phyloP scores from a whole-genome alignment of 2,113 vertebrate genomes.

The Ptychochromis oligacanthus region DNA sequence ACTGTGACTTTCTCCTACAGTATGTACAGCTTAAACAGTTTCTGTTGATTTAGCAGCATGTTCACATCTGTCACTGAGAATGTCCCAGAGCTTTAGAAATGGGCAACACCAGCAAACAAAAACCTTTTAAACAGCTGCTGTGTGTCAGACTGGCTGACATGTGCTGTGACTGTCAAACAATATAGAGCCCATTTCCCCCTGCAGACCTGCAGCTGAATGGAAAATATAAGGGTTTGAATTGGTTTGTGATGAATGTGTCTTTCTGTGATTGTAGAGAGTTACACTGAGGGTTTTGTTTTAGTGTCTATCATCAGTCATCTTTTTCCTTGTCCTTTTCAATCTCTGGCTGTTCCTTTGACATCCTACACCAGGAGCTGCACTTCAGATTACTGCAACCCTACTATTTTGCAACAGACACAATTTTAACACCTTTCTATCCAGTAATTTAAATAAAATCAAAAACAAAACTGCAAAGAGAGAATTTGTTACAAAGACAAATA shows the following conservation, averaged over 20 bases:
- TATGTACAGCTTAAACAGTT: background rate
- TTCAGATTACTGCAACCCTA: background rate
- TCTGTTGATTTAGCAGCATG: conserved; percentile 43
- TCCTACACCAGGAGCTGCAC: background rate
- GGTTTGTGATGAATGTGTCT: conserved; percentile 19
- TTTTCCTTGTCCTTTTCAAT: conserved; percentile 8
- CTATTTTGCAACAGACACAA: background rate
- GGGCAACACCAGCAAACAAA: conserved; percentile 55
- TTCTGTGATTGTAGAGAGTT: conserved; percentile 5
- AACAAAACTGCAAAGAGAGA: background rate
- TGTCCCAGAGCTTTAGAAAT: conserved; percentile 32
- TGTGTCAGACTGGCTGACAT: conserved; percentile 57
- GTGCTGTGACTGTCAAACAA: conserved; percentile 51
- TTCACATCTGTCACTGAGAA: conserved; percentile 29
- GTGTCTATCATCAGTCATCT: conserved; percentile 17
- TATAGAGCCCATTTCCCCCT: background rate
- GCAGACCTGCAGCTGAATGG: conserved; percentile 15
- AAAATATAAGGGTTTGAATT: conserved; percentile 13
- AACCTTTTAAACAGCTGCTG: conserved; percentile 62
- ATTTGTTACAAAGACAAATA: background rate
- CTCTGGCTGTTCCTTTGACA: background rate
- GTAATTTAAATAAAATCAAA: background rate
- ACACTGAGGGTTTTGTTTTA: conserved; percentile 9
- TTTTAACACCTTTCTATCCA: background rate
- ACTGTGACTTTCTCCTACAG: background rate